Conservation (phyloP, 30 jellyfish, hydroid and myxozoan genomes). For the Catostylus mosaicus region DNA sequence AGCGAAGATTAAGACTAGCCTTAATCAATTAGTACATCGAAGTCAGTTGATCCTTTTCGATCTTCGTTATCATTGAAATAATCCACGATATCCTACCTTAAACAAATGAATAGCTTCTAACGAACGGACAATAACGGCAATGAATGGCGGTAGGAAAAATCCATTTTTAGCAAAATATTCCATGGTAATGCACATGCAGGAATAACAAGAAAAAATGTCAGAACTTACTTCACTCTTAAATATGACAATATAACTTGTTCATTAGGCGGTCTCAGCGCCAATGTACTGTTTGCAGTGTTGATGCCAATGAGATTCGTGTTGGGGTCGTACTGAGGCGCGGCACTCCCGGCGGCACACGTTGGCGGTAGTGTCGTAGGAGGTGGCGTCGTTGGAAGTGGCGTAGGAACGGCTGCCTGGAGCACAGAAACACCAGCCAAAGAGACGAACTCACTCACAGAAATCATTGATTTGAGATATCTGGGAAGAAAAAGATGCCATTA, state of each 20-base stretch:
- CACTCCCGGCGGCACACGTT: conserved; percentile 79
- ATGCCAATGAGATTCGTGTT: conserved; percentile 65
- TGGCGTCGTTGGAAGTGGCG: conserved; percentile 73
- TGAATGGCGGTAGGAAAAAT: too few species aligned
- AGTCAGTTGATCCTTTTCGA: too few species aligned
- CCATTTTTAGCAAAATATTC: too few species aligned
- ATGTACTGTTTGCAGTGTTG: conserved; percentile 39
- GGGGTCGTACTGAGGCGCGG: conserved; percentile 49
- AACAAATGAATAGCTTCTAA: too few species aligned
- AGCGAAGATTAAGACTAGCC: too few species aligned
- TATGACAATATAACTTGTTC: conserved; percentile 40
- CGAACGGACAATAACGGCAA: too few species aligned
- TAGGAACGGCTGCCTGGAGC: conserved; percentile 20
- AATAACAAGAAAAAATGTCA: too few species aligned
- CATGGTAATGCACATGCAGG: too few species aligned
- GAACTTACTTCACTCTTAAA: conserved; percentile 57
- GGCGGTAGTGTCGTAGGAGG: conserved; percentile 94
- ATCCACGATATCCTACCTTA: too few species aligned
- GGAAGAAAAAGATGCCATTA: too few species aligned
- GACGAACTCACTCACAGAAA: conserved; percentile 27
- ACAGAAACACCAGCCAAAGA: conserved; percentile 81
- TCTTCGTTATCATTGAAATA: too few species aligned
- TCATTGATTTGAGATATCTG: conserved; percentile 45
- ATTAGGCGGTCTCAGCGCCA: conserved; percentile 67
- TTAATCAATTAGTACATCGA: too few species aligned